Base-by-base conservation (phyloP, 23 tunicate genomes). In the Botrylloides violaceus region DNA sequence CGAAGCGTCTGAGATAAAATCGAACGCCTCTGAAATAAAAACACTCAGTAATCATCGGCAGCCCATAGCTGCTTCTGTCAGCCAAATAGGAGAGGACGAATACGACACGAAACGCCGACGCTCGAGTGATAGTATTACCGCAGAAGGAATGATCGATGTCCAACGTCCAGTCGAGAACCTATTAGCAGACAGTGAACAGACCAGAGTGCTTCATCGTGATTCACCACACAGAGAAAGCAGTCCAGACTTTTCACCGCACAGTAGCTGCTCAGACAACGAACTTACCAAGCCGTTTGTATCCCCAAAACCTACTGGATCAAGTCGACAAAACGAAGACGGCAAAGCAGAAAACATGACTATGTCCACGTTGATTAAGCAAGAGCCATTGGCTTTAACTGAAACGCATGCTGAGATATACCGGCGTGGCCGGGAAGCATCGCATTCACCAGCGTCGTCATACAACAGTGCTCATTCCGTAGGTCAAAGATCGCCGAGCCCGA, bases 291-390 rank as follows among this genome's bases (percentile, higher is more conserved):
- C 25, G 7, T 32, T 32, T 5, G 49, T 31, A 7, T 68, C 37
- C 1, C 38, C 29, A 7, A 37, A 64, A 64, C 30, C 70, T 0
- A 21, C 70, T 29, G 4, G 15, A 27, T n/a, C n/a, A n/a, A n/a
- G n/a, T n/a, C n/a, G n/a, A n/a, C 53, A 43, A 7, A 7, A 15
- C 15, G 74, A 43, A 4, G 37, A 39, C 36, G 74, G 37, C 57
- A 63, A 63, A 4, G 56, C 43, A 68, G 57, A 38, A 0, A 68
- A 68, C 25, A 68, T 25, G 32, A 27, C 1, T 24, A 60, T 68
- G 74, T 68, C 74, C 5, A 39, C 43, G 20, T 23, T 39, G 36
- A 68, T 68, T 27, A 68, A 68, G 47, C 74, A 68, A 68, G 74
- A 68, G 58, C 74, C 74, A 22, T 37, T 43, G 58, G 74, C 74